Conservation (phyloP, 53 echinoderm and acorn worm genomes). For the Paracentrotus lividus region DNA sequence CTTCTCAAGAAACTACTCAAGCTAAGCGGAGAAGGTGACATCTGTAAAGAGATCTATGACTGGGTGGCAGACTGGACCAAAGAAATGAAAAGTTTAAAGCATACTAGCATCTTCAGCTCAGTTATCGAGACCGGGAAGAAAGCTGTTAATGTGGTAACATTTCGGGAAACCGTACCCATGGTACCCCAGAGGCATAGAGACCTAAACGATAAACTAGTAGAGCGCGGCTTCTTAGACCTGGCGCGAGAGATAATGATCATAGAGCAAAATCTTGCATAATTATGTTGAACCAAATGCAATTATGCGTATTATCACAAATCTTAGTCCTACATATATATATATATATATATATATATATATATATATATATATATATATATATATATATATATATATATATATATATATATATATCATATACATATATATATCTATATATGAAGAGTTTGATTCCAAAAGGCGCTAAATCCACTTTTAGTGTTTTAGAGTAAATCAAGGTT, state of each 20-base stretch:
- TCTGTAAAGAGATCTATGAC: not conserved
- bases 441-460: no score
- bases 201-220: not conserved
- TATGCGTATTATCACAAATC: no score
- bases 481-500: no score
- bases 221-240: not conserved
- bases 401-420: no score
- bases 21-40: not conserved
- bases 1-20: not conserved
- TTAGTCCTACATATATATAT: no score
- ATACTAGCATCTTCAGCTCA: no score
- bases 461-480: no score
- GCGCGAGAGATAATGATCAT: not conserved
- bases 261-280: not conserved
- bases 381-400: no score
- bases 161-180: not conserved
- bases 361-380: no score
- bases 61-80: not conserved
- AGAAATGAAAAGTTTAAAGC: not conserved
- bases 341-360: no score
- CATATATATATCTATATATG: no score
- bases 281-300: not conserved
- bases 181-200: not conserved
- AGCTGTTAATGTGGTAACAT: not conserved
- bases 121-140: not conserved